Evolutionary conservation across 2,113 vertebrate species (phyloP), one percentile per base, ranked within the genome.

Genomic region (Carollia perspicillata): DNA sequence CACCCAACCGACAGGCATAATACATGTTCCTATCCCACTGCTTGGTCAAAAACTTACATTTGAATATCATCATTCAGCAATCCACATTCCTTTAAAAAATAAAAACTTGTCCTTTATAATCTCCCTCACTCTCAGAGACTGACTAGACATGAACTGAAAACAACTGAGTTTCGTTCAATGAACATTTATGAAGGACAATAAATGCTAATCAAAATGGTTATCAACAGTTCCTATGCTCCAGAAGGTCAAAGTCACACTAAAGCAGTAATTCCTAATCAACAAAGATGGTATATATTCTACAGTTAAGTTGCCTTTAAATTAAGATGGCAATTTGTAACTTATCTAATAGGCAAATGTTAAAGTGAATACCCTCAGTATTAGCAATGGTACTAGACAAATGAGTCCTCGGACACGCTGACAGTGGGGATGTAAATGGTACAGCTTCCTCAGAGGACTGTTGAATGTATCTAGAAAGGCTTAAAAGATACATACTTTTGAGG

Each of bases 241-340:
- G 8, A 40, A 93, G 47, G 33, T 86, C 88, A 95, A 93, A 92
- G 63, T 79, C 58, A 74, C 42, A 81, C 26, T 91, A 63, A 95
- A 47, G 44, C 78, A 90, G 80, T n/a, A 71, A 51, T 83, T 84
- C 74, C 79, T 79, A 63, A 90, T 74, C 84, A 97, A 77, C 23
- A 91, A 74, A 63, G 83, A 74, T 28, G 35, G 9, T 47, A 78
- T 68, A 58, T 33, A 79, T 35, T 47, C 33, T 85, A 78, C 26
- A 75, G 49, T 75, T 75, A 81, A 89, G 58, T 6, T 86, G 72
- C 17, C 69, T 83, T 79, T 58, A 84, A 71, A 84, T 22, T 75
- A 95, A 74, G 33, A 77, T 55, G 58, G 12, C 47, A 74, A 53
- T 77, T 77, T 94, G 78, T 90, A 87, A 91, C 65, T 16, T 66